phyloP scores from a whole-genome alignment of 1,140 invertebrate genomes.

The Grapholita molesta region DNA sequence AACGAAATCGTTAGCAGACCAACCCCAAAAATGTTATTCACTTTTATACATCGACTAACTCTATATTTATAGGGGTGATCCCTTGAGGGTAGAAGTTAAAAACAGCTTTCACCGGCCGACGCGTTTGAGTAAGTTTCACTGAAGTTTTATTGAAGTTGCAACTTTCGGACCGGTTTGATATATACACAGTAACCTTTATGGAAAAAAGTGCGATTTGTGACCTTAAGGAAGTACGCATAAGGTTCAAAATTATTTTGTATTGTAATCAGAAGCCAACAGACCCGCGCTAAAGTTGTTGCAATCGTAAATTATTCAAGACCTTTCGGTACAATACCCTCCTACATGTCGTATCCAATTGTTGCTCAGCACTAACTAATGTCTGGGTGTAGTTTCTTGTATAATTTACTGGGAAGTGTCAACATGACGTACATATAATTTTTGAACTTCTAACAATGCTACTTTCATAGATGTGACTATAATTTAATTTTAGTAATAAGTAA shows the following conservation, averaged over 20 bases:
- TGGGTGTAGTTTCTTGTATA: conserved; percentile 3
- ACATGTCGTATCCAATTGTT: conserved; percentile 55
- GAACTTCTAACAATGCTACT: no score
- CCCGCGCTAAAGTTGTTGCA: conserved; percentile 63
- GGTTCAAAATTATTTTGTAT: background rate
- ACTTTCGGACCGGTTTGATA: conserved; percentile 69
- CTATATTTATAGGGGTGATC: conserved; percentile 71
- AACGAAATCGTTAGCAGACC: background rate
- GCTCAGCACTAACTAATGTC: conserved; percentile 29
- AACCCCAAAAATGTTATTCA: conserved; percentile 42
- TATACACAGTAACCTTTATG: conserved; percentile 70
- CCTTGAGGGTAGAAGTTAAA: conserved; percentile 68
- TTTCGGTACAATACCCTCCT: conserved; percentile 47
- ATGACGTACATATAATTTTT: background rate
- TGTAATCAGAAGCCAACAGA: conserved; percentile 22
- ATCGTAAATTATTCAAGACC: conserved; percentile 75
- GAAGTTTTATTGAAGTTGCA: conserved; percentile 77
- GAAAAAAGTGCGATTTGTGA: background rate
- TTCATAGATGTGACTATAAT: no score
- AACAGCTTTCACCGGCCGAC: conserved; percentile 77
- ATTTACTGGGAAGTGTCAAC: background rate
- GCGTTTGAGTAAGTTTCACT: conserved; percentile 75
- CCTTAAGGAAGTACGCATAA: background rate
- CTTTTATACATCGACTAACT: conserved; percentile 61
- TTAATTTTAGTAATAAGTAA: no score